Conservation (phyloP, 2,113 vertebrate species). For the Clarias batrachus region DNA sequence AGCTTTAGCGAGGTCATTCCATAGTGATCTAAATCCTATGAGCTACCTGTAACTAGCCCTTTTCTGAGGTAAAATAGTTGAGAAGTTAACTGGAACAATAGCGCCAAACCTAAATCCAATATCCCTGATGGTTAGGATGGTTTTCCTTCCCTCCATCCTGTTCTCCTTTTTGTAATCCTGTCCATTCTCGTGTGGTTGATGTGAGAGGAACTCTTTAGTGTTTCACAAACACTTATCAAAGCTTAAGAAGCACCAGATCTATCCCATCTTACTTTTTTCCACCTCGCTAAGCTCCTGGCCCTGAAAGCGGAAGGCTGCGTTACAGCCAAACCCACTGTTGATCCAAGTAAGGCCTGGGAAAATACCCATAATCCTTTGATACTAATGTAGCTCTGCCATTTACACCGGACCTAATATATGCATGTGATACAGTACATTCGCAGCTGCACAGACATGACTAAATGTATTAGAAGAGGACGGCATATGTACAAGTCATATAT, state of each 20-base stretch:
- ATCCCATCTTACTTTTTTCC: background rate
- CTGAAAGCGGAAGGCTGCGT: conserved; percentile 26
- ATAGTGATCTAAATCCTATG: background rate
- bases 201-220: conserved; percentile 16
- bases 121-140: background rate
- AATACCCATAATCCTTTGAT: conserved; percentile 38
- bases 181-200: background rate
- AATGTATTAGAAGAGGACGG: background rate
- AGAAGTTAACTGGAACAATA: background rate
- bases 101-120: background rate
- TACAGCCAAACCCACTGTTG: conserved; percentile 35
- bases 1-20: background rate
- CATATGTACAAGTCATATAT: conserved; percentile 8
- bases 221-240: conserved; percentile 15
- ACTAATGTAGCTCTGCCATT: conserved; percentile 7
- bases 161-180: background rate
- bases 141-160: background rate
- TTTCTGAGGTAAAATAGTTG: background rate
- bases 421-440: background rate
- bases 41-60: background rate
- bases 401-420: conserved; percentile 20
- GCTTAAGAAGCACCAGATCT: conserved; percentile 31
- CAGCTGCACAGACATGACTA: background rate
- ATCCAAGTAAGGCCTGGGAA: conserved; percentile 37
- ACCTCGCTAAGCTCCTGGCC: conserved; percentile 17